Conservation (phyloP, 2,797 vertebrate genomes). For the Apodemus agrarius region DNA sequence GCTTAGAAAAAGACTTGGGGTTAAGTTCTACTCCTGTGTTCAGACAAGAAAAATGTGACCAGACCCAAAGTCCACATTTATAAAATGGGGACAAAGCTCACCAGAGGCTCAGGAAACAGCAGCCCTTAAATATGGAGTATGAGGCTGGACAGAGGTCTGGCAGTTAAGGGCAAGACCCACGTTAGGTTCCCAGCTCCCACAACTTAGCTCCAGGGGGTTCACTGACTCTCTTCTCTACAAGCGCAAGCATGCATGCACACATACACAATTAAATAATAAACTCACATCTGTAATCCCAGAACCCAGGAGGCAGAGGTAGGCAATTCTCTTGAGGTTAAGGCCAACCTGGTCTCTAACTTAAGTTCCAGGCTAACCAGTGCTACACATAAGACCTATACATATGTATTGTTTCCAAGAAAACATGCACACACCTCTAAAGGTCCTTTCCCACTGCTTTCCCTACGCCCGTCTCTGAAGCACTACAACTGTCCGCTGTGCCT, state of each 20-base stretch:
- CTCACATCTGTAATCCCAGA: neutral
- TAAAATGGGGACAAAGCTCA: neutral
- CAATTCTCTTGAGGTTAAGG: neutral
- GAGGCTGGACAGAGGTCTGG: neutral
- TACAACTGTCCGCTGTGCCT: neutral
- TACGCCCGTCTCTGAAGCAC: neutral
- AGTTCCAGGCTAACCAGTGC: neutral
- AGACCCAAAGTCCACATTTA: neutral
- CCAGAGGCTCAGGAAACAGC: neutral
- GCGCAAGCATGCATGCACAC: neutral
- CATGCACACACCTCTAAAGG: neutral
- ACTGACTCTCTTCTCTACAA: no score
- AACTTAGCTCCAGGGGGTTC: neutral
- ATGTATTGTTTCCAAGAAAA: neutral
- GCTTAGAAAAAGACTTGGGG: neutral
- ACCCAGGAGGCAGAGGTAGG: neutral
- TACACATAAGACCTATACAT: no score
- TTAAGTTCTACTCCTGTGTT: neutral
- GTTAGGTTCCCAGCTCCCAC: neutral
- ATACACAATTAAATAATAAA: neutral
- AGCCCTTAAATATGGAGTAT: neutral
- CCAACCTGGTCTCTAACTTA: neutral
- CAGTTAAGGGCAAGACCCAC: neutral
- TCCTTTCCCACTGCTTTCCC: neutral
- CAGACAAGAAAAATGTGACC: neutral